Percentiles rank a stretch among this genome's conserved stretches.
Evolutionary conservation across 2,888 invertebrate genomes (phyloP).

Genomic region (Neoascia interrupta): DNA sequence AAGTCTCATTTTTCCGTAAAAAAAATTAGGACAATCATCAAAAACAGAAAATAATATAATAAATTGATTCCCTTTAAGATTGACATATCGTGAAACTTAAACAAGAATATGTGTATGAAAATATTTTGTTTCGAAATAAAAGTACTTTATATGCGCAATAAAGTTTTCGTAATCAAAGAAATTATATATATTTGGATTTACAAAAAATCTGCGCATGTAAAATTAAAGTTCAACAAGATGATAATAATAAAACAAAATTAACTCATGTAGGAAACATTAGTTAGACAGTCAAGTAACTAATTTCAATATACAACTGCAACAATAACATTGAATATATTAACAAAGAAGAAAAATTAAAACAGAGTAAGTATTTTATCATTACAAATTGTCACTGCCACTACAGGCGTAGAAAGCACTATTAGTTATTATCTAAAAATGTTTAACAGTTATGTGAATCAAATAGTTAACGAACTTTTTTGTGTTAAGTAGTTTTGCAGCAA

Average conservation of each 20-base stretch:
- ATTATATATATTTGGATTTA: conserved; percentile 7
- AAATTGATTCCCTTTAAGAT: conserved; percentile 29
- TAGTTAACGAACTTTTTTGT: conserved; percentile 15
- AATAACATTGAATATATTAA: conserved; percentile 29
- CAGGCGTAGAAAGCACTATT: conserved; percentile 64
- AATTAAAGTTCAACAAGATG: conserved; percentile 33
- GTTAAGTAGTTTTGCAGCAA: conserved; percentile 19
- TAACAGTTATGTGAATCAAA: conserved; percentile 44
- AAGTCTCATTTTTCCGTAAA: neutral
- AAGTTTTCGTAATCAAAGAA: conserved; percentile 37
- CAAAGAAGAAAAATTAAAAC: conserved; percentile 22
- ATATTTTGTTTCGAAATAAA: neutral
- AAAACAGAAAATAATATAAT: conserved; percentile 10
- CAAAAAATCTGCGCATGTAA: conserved; percentile 44
- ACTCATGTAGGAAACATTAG: conserved; percentile 28
- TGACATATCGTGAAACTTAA: conserved; percentile 51
- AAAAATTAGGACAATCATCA: conserved; percentile 58
- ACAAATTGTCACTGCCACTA: conserved; percentile 62
- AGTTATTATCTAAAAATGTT: conserved; percentile 34
- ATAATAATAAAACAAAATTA: conserved; percentile 41
- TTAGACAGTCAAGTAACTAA: conserved; percentile 26
- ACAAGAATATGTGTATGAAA: conserved; percentile 1
- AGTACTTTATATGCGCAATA: conserved; percentile 11
- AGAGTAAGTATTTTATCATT: conserved; percentile 45
- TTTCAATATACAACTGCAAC: conserved; percentile 28